Base-by-base conservation (phyloP, 2,888 invertebrate species). In the Allacma fusca region DNA sequence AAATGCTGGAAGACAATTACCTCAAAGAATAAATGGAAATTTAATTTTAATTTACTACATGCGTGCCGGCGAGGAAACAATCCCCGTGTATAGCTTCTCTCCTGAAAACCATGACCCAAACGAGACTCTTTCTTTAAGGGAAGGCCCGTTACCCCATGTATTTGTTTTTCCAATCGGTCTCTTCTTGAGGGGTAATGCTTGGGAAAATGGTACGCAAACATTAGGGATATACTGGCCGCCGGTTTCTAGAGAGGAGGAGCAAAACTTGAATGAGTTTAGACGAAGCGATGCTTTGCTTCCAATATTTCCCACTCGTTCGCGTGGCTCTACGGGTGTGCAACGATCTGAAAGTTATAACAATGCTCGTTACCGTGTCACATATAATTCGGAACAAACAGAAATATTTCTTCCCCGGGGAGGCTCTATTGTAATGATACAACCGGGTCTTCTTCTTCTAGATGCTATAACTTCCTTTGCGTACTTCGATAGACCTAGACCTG, bases 221-320 rank as follows among this genome's bases (percentile, higher is more conserved):
- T 57, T 83, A 57, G 83, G 81, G 28, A 83, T 83, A 29, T 81
- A 81, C 62, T 83, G 83, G 83, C 83, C 81, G 12, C 76, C 78
- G 1, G 77, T 79, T n/a, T 75, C 80, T 23, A 75, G 81, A 24
- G 75, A 81, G 21, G 82, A 82, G 57, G 83, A 83, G 62, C 79
- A 81, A 59, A 77, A 76, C 40, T 40, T 83, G 13, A 68, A 73
- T 5, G 81, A 82, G 57, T 74, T 80, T 26, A 71, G 82, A 40
- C 21, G 78, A 68, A 80, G 40, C 73, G 78, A 76, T 40, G 40
- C 70, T 16, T 29, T 78, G 16, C 74, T 79, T 23, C 76, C 78
- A 16, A 65, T 79, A 19, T 74, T 73, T 21, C 57, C 78, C 7
- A 64, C 73, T 2, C 50, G 59, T 59, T 16, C 50, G n/a, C 24